These are phyloP conservation scores for Sardinella longiceps DNA, from an alignment of 2,797 vertebrate genomes.

Conservation along the genomic window DNA sequence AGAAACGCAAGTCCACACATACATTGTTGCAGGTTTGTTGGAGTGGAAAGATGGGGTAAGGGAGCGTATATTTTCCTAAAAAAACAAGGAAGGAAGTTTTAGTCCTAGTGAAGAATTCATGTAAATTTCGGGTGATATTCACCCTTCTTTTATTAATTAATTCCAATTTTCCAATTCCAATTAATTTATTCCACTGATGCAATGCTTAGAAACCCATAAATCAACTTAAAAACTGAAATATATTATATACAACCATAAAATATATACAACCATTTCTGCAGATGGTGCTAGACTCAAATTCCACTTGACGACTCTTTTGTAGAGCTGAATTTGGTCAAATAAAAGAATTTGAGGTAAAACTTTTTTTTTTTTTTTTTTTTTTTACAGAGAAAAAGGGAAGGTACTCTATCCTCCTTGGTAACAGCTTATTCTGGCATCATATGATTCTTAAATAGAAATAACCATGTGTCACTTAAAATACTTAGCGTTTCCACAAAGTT, in stretches of 20 bases:
- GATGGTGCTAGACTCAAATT: background rate
- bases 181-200: too few relatives aligned
- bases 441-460: background rate
- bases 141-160: too few relatives aligned
- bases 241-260: background rate
- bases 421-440: background rate
- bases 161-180: too few relatives aligned
- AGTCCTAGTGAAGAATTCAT: background rate
- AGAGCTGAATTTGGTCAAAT: background rate
- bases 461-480: background rate
- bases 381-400: background rate
- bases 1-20: slow-evolving; percentile 25
- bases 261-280: background rate
- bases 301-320: background rate
- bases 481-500: background rate
- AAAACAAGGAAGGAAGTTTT: background rate
- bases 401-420: background rate
- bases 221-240: background rate
- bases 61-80: background rate
- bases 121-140: background rate
- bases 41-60: background rate
- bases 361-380: background rate
- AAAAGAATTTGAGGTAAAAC: background rate
- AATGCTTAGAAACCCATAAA: background rate
- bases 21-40: slow-evolving; percentile 23